Evolutionary conservation across 2,113 vertebrate genomes (phyloP), one percentile per base, ranked within the genome.

Genomic region (Rhabdornis inornatus): DNA sequence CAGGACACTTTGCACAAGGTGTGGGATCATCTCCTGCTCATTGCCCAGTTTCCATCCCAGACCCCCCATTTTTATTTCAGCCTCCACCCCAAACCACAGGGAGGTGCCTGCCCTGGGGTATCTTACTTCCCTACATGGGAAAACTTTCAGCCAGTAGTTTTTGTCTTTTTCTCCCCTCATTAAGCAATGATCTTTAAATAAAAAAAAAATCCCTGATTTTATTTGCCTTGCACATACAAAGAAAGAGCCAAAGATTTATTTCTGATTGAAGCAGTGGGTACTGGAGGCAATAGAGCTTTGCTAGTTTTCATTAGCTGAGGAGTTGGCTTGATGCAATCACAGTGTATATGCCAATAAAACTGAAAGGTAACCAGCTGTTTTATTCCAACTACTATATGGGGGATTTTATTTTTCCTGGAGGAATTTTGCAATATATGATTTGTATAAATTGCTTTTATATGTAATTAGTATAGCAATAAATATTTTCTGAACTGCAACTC

Each of bases 361-460:
- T 57, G 82, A 94, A 91, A 94, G 90, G 87, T 89, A 90, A 92
- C 61, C 70, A 90, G 40, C 55, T 74, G 66, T 15, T 92, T 79
- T 80, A 76, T 61, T 91, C 77, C 63, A 92, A 42, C 24, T 9
- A 17, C 31, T 39, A 15, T 2, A 5, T 13, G 49, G 28, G 35
- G 11, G 0, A 5, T 61, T 55, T 61, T 75, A 42, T 72, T 75
- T 87, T 69, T 80, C 50, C 50, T 85, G 65, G 39, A 94, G 78
- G 78, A 94, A 66, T 90, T 95, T 88, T 95, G 87, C 79, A 94
- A 90, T 55, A 22, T 31, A 37, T 35, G 59, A 70, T 90, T 87
- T 95, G 55, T 85, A 83, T 91, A 91, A 80, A 74, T 88, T 83
- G 59, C 42, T 85, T 91, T 76, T 87, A 42, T 33, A 88, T 49